phyloP scores from a whole-genome alignment of 2,888 invertebrate species.

The Allygus modestus region DNA sequence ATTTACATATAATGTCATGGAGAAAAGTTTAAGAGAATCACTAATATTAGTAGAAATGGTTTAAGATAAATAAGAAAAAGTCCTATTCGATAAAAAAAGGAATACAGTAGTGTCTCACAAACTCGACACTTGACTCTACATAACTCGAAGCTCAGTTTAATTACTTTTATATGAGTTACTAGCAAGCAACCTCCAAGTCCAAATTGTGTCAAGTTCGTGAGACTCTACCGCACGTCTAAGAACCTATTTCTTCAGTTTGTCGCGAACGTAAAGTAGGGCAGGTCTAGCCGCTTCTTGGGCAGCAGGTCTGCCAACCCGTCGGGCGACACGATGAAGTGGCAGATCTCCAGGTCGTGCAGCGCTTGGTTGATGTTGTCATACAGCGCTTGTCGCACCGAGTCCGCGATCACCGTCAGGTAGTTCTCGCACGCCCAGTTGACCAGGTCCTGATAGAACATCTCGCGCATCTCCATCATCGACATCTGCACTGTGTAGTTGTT shows the following conservation, averaged over 20 bases:
- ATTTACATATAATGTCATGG: too few species aligned
- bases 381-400: conserved; percentile 45
- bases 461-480: conserved; percentile 42
- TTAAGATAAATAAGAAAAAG: too few species aligned
- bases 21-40: too few species aligned
- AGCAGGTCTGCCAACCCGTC: conserved; percentile 51
- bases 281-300: conserved; percentile 51
- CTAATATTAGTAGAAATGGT: too few species aligned
- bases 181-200: too few species aligned
- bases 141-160: too few species aligned
- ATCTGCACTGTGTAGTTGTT: conserved; percentile 60
- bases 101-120: too few species aligned
- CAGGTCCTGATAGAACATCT: conserved; percentile 46
- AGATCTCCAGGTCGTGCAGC: conserved; percentile 56
- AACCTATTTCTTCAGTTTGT: not conserved
- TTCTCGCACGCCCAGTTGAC: conserved; percentile 58
- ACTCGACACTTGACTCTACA: too few species aligned
- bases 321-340: conserved; percentile 58
- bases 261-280: conserved; percentile 44
- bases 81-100: too few species aligned
- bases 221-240: too few species aligned
- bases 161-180: too few species aligned
- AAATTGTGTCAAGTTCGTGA: too few species aligned
- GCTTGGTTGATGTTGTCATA: conserved; percentile 54
- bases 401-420: conserved; percentile 53